Evolutionary conservation across 2,113 vertebrate genomes (phyloP).

Genomic region (Protobothrops mucrosquamatus): DNA sequence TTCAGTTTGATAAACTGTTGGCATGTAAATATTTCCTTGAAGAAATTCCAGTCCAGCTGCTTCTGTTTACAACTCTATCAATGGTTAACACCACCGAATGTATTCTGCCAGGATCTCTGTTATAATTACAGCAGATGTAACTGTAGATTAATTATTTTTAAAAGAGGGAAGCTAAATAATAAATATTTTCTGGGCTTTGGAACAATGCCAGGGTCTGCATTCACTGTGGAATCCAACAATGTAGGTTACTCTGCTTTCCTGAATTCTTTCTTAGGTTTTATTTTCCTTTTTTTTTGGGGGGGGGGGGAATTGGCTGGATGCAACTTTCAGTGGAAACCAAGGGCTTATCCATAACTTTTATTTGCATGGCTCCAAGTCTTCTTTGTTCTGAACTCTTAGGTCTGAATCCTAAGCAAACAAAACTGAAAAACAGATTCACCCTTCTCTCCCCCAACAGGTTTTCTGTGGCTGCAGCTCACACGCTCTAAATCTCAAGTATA

Average conservation of each 20-base stretch:
- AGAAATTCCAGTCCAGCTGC: slow-evolving; percentile 80
- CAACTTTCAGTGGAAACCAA: background rate
- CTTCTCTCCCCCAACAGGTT: too few relatives aligned
- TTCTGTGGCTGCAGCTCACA: background rate
- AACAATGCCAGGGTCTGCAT: slow-evolving; percentile 43
- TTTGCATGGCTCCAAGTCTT: background rate
- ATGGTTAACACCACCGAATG: slow-evolving; percentile 70
- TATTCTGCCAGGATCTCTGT: slow-evolving; percentile 69
- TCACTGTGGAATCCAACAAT: slow-evolving; percentile 15
- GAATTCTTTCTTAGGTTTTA: slow-evolving; percentile 51
- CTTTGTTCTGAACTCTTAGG: background rate
- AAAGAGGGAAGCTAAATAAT: slow-evolving; percentile 62
- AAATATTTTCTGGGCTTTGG: slow-evolving; percentile 69
- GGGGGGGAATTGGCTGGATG: background rate
- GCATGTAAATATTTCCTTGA: slow-evolving; percentile 78
- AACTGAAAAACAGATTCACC: background rate
- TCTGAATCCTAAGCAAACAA: background rate
- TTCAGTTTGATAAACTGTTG: slow-evolving; percentile 79
- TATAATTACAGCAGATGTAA: slow-evolving; percentile 73
- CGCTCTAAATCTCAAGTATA: background rate
- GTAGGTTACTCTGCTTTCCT: slow-evolving; percentile 45
- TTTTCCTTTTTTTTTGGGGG: slow-evolving; percentile 39
- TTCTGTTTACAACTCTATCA: slow-evolving; percentile 83
- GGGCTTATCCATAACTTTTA: background rate
- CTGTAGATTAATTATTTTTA: slow-evolving; percentile 71